These are phyloP conservation scores for Hassar affinis DNA, from an alignment of 2,113 vertebrate species.

Conservation along the genomic window DNA sequence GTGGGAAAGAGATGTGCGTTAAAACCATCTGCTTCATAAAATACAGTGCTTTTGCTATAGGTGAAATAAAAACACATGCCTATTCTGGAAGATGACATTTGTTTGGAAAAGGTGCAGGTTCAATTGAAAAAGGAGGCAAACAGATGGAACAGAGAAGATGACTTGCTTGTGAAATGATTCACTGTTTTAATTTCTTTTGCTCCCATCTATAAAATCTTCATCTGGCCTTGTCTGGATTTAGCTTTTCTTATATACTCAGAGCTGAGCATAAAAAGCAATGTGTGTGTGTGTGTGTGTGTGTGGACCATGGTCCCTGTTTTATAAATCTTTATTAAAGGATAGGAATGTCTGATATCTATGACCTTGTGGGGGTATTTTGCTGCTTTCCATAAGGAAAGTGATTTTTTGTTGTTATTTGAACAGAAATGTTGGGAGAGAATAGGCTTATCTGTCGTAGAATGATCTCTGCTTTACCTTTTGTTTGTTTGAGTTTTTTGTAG, in stretches of 20 bases:
- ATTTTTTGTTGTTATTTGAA: too few species aligned
- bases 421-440: background rate
- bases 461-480: background rate
- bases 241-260: background rate
- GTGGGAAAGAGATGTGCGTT: conserved; percentile 54
- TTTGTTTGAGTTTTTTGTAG: background rate
- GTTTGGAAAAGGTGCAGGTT: conserved; percentile 12
- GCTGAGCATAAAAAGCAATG: background rate
- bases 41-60: conserved; percentile 9
- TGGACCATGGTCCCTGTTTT: too few species aligned
- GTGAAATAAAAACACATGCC: background rate
- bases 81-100: conserved; percentile 5
- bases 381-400: too few species aligned
- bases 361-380: too few species aligned
- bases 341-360: too few species aligned
- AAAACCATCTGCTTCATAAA: conserved; percentile 33
- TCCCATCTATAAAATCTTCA: conserved; percentile 8
- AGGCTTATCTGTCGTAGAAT: background rate
- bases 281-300: background rate
- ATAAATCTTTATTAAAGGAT: too few species aligned
- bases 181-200: conserved; percentile 1
- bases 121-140: conserved; percentile 9
- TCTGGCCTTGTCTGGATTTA: background rate
- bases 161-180: conserved; percentile 9
- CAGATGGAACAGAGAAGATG: background rate